Evolutionary conservation across 1,140 invertebrate species (phyloP), one percentile per base, ranked within the genome.

Genomic region (Brevipalpus yothersi): DNA sequence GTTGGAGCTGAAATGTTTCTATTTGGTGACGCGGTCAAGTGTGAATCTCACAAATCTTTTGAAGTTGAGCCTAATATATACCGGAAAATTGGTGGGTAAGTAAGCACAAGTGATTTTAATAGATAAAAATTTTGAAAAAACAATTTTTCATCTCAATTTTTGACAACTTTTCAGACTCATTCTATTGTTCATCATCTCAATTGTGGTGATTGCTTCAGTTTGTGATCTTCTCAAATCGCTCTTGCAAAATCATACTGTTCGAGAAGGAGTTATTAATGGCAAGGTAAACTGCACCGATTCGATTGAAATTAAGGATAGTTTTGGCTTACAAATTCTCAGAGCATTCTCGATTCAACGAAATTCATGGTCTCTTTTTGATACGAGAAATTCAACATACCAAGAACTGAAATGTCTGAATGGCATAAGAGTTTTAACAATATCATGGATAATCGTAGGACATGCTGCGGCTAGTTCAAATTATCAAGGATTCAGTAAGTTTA

Each of bases 371-470:
- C 53, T 55, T 10, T 55, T 55, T 12, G 39, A 55, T 19, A 55
- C 21, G 53, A 21, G 39, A 55, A 41, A 21, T 10, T 11, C 53
- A n/a, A 55, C 31, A 31, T 31, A 55, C 39, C 8, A 15, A 2
- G 53, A 55, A 11, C n/a, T 62, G 39, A 15, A 51, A 41, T 51
- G 60, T 47, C n/a, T 89, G 45, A 86, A 89, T 64, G 85, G 86
- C 1, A 72, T 90, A 0, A 75, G 84, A 5, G 80, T 83, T 0
- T 77, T 91, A 45, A 88, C 84, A 63, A 90, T 91, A 84, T 79
- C 80, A 10, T 93, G 89, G 89, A 84, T 93, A 1, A 86, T 94
- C 49, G 76, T 92, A 2, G 88, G 86, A 0, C 88, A 94, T 70
- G 84, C 85, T 9, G 17, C 40, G 41, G 58, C 13, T 39, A 39